Conservation (phyloP, 2,113 vertebrate species). For the Ursus arctos region DNA sequence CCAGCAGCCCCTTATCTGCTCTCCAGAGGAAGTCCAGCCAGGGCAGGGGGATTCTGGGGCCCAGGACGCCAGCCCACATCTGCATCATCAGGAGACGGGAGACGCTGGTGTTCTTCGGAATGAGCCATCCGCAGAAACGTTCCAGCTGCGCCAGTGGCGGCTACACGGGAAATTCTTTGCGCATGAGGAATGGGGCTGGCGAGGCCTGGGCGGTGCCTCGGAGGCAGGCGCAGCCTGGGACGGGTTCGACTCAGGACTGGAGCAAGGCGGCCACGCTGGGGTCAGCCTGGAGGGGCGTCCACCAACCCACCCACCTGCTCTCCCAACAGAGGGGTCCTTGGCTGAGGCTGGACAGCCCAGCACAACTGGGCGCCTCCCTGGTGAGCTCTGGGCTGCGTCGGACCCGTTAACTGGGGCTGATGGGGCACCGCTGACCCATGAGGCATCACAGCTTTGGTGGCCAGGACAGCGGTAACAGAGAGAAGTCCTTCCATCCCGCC, state of each 20-base stretch:
- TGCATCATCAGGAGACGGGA: not conserved
- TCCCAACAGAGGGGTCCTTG: not conserved
- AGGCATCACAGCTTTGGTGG: not conserved
- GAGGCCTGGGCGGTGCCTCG: not conserved
- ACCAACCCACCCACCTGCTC: not conserved
- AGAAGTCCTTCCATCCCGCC: too few species aligned
- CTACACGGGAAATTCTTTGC: not conserved
- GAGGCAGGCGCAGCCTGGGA: conserved; percentile 72
- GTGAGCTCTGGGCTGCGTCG: not conserved
- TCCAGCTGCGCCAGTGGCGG: not conserved
- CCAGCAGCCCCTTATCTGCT: conserved; percentile 66
- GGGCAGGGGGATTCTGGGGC: not conserved
- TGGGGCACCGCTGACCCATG: fast-evolving
- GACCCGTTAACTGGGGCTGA: fast-evolving
- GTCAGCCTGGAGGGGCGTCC: not conserved
- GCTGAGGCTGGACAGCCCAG: not conserved
- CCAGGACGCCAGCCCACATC: not conserved
- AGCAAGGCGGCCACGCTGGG: not conserved
- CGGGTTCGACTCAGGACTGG: not conserved
- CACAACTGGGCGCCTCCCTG: fast-evolving
- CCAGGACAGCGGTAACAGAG: not conserved
- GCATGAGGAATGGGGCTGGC: conserved; percentile 18
- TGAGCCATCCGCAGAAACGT: conserved; percentile 2
- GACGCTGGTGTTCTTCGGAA: not conserved
- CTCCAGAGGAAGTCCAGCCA: not conserved